Conservation (phyloP, 1,140 invertebrate species). For the Micrasema minimum region DNA sequence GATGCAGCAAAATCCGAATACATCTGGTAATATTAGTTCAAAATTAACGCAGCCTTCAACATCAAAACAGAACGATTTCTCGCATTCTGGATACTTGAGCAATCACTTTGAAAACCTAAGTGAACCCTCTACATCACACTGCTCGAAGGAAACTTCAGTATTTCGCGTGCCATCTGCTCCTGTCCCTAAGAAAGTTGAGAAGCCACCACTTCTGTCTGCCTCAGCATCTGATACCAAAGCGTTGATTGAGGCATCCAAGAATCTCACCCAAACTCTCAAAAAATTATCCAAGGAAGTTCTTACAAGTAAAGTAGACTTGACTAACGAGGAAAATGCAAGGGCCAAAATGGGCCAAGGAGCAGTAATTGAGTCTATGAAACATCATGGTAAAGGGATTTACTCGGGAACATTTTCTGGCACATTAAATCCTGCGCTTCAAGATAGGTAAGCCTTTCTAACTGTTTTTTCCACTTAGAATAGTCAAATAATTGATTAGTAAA, state of each 20-base stretch:
- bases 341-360: slow-evolving; percentile 76
- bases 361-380: slow-evolving; percentile 93
- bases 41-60: slow-evolving; percentile 60
- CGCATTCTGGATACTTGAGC: slow-evolving; percentile 56
- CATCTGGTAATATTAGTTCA: slow-evolving; percentile 49
- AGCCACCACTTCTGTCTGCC: slow-evolving; percentile 46
- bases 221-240: slow-evolving; percentile 75
- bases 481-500: no score
- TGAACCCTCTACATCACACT: slow-evolving; percentile 59
- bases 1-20: slow-evolving; percentile 54
- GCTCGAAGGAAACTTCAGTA: slow-evolving; percentile 55
- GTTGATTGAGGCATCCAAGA: slow-evolving; percentile 88
- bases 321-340: slow-evolving; percentile 63
- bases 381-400: slow-evolving; percentile 90
- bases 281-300: slow-evolving; percentile 90
- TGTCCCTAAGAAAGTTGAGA: slow-evolving; percentile 23
- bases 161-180: slow-evolving; percentile 29
- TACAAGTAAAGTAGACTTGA: slow-evolving; percentile 71
- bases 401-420: slow-evolving; percentile 88
- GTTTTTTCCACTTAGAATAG: not conserved
- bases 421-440: slow-evolving; percentile 92
- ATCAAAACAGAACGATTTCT: slow-evolving; percentile 60
- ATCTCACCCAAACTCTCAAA: slow-evolving; percentile 90
- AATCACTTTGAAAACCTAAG: slow-evolving; percentile 55
- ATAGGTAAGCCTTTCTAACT: slow-evolving; percentile 67